Percentiles rank a stretch among this genome's conserved stretches.
Conservation (phyloP, 2,113 vertebrate genomes). For the Ameiurus melas region DNA sequence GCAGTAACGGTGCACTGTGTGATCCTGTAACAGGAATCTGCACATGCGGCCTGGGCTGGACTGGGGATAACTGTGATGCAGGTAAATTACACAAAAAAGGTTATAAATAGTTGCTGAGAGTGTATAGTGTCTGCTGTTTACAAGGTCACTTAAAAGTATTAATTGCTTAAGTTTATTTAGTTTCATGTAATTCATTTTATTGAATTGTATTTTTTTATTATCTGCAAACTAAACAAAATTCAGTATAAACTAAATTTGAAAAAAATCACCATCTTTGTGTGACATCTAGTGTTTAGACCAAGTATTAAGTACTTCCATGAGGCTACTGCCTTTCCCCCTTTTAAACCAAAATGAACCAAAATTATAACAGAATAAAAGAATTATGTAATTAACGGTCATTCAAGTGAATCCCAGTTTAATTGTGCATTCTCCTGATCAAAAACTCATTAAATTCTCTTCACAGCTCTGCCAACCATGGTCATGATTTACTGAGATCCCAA, state of each 20-base stretch:
- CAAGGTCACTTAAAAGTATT: neutral
- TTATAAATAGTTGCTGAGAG: neutral
- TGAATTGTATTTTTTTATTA: no score
- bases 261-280: neutral
- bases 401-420: neutral
- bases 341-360: neutral
- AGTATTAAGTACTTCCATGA: neutral
- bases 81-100: slow-evolving; percentile 63
- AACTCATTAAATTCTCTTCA: neutral
- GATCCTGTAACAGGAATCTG: slow-evolving; percentile 75
- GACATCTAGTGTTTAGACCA: neutral
- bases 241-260: neutral
- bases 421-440: neutral
- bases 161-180: neutral
- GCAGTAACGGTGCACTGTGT: slow-evolving; percentile 81
- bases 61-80: slow-evolving; percentile 74
- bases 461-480: neutral
- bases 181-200: neutral
- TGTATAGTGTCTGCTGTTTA: neutral
- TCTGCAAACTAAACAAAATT: neutral
- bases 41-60: slow-evolving; percentile 85
- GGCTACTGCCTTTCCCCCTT: neutral
- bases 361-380: neutral
- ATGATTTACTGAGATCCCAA: neutral
- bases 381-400: neutral